Conservation (phyloP, 1,140 invertebrate genomes). For the Chlorops oryzae region DNA sequence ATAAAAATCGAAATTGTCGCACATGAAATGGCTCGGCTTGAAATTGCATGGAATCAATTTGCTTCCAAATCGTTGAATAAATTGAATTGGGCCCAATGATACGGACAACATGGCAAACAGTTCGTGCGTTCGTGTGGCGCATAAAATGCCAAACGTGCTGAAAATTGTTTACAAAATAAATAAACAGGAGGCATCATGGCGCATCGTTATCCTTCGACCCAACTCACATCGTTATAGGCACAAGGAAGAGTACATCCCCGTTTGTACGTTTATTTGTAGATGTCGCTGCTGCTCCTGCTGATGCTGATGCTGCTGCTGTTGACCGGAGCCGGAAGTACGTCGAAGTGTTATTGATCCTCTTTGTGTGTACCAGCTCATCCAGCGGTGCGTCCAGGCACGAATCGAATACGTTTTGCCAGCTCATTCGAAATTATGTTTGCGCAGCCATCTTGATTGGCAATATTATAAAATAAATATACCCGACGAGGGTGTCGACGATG, state of each 20-base stretch:
- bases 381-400: slow-evolving; percentile 14
- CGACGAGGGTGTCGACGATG: slow-evolving; percentile 19
- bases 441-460: slow-evolving; percentile 47
- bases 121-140: too few relatives aligned
- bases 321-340: slow-evolving; percentile 28
- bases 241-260: too few relatives aligned
- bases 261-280: slow-evolving; percentile 3
- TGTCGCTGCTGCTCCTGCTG: too few relatives aligned
- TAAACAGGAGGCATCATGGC: too few relatives aligned
- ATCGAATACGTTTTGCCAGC: slow-evolving; percentile 10
- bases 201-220: too few relatives aligned
- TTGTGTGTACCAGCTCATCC: slow-evolving; percentile 17
- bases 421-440: slow-evolving; percentile 44
- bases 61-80: slow-evolving; percentile 47
- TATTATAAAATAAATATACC: slow-evolving; percentile 48
- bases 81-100: slow-evolving; percentile 41
- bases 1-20: slow-evolving; percentile 46
- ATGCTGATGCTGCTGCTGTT: too few relatives aligned
- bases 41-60: slow-evolving; percentile 47
- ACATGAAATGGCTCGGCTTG: slow-evolving; percentile 29
- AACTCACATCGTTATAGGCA: too few relatives aligned
- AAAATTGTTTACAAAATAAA: slow-evolving; percentile 44
- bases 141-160: slow-evolving; percentile 25
- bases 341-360: slow-evolving; percentile 45
- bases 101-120: too few relatives aligned